Evolutionary conservation across 2,113 vertebrate species (phyloP).

Genomic region (Phylloscopus trochiloides): DNA sequence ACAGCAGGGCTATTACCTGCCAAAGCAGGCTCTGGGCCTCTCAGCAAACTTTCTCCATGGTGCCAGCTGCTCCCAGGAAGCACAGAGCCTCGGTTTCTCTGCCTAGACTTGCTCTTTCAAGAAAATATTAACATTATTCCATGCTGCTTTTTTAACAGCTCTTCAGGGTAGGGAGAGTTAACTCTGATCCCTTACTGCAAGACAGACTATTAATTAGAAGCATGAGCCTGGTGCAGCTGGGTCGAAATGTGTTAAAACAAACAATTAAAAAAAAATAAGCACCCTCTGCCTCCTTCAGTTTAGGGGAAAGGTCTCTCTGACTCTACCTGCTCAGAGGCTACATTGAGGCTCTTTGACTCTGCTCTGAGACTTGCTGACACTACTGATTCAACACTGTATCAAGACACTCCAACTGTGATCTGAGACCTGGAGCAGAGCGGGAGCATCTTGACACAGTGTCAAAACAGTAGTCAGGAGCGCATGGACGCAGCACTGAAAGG

Average conservation of each 20-base stretch:
- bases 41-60: not conserved
- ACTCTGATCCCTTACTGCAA: not conserved
- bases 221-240: not conserved
- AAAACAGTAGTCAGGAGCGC: conserved; percentile 54
- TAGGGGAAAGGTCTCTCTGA: conserved; percentile 18
- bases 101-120: not conserved
- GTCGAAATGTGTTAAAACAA: conserved; percentile 2
- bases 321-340: conserved; percentile 31
- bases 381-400: conserved; percentile 58
- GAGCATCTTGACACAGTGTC: conserved; percentile 69
- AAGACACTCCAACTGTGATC: conserved; percentile 70
- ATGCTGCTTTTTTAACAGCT: conserved; percentile 17
- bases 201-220: not conserved
- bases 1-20: not conserved
- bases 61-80: not conserved
- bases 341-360: not conserved
- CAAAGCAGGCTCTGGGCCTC: not conserved
- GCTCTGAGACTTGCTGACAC: conserved; percentile 61
- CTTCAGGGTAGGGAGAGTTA: not conserved
- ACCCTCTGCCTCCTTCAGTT: not conserved
- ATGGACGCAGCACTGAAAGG: conserved; percentile 36
- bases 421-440: conserved; percentile 54
- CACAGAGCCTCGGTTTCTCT: not conserved
- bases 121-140: conserved; percentile 19
- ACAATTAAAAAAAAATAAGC: not conserved